Evolutionary conservation across 1,140 invertebrate genomes (phyloP).

Genomic region (Cardiocondyla obscurior): DNA sequence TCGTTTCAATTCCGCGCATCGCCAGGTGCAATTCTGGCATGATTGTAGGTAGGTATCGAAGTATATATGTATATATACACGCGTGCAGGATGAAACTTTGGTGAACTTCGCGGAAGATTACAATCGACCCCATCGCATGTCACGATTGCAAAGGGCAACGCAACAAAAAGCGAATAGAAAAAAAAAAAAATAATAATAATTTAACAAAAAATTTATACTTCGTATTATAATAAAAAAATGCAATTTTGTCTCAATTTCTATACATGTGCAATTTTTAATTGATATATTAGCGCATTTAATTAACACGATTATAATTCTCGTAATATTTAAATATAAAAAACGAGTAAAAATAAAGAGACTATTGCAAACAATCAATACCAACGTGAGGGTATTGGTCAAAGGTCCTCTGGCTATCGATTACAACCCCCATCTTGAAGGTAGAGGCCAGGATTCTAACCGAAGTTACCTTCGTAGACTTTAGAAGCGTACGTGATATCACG

Average conservation of each 20-base stretch:
- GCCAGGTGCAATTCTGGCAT: slow-evolving; percentile 69
- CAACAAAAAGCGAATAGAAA: neutral
- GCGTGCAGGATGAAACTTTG: neutral
- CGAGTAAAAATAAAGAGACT: neutral
- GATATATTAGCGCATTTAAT: neutral
- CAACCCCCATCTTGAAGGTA: slow-evolving; percentile 76
- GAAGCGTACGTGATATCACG: slow-evolving; percentile 65
- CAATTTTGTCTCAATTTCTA: neutral
- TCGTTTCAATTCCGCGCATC: slow-evolving; percentile 66
- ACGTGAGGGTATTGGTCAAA: slow-evolving; percentile 59
- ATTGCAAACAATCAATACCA: neutral
- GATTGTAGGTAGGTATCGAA: neutral
- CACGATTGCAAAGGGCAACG: neutral
- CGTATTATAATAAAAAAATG: neutral
- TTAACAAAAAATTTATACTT: neutral
- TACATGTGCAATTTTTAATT: neutral
- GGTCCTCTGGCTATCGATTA: slow-evolving; percentile 77
- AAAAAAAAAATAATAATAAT: neutral
- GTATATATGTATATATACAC: neutral
- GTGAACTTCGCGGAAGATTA: slow-evolving; percentile 18
- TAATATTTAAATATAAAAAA: neutral
- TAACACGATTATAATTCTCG: neutral
- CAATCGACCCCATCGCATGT: slow-evolving; percentile 24
- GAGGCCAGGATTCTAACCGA: slow-evolving; percentile 67
- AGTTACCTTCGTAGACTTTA: slow-evolving; percentile 74